Base-by-base conservation (phyloP, 2,797 vertebrate species). In the Vespertilio murinus region DNA sequence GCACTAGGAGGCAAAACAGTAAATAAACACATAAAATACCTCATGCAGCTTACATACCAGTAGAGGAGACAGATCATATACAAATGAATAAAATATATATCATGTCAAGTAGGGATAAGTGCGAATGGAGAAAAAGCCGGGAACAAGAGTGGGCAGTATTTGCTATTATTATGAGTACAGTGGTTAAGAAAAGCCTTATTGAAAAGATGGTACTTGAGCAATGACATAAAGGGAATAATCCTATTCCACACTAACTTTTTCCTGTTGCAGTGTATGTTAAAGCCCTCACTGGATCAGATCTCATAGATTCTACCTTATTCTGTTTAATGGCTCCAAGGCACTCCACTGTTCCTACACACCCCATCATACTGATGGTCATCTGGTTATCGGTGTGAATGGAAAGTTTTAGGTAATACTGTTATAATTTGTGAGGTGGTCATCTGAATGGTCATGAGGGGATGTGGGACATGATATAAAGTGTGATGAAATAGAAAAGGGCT, bases 11-110 rank as follows among this genome's bases (percentile, higher is more conserved):
- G 18, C 8, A 13, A 86, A 87, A 11, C 38, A 88, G 40, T 38
- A 83, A 75, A 61, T 28, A 84, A 95, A 45, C 17, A 92, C 42
- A 56, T 23, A 47, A 49, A 73, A 77, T 65, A 38, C 80, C 40
- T 79, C 22, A 40, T 3, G 10, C 28, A 69, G 3, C 17, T 47
- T 45, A 67, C 47, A 69, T 83, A 74, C 16, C 1, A 71, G 69
- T 30, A 77, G 59, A 61, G 11, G 8, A 82, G 54, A 40, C 0
- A 74, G 30, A 70, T 28, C 71, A 77, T 42, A 90, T 92, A 56
- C 28, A 86, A 75, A 52, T 6, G 56, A 79, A 30, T 64, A 59
- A 69, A 85, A 47, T 23, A 75, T 13, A 45, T 3, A 30, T 49
- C 40, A 45, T 42, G 38, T 59, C 47, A 47, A 33, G 69, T 10